A percentile compares a stretch with the other conserved stretches of the same genome.
Evolutionary conservation across 2,888 invertebrate genomes (phyloP).

Genomic region (Laspeyria flexula): DNA sequence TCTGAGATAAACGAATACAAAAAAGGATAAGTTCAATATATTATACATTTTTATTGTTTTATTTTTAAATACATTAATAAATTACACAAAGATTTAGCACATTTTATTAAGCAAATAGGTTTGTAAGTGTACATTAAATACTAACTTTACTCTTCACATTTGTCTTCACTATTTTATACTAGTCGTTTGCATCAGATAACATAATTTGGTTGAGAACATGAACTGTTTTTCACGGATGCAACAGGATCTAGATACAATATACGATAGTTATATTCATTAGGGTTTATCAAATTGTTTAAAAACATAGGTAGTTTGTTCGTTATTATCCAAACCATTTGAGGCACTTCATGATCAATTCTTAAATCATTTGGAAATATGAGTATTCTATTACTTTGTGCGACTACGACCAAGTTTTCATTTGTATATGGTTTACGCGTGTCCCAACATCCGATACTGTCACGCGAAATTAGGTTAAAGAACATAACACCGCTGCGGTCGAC

Average conservation of each 20-base stretch:
- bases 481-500: conserved; percentile 91
- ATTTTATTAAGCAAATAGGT: no score
- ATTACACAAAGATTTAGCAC: no score
- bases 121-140: no score
- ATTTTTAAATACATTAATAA: neutral
- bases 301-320: conserved; percentile 92
- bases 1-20: neutral
- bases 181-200: no score
- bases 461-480: conserved; percentile 93
- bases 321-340: conserved; percentile 91
- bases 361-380: conserved; percentile 93
- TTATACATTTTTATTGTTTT: neutral
- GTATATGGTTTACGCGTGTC: conserved; percentile 91
- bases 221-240: conserved; percentile 86
- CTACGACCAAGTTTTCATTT: conserved; percentile 87
- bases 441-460: conserved; percentile 93
- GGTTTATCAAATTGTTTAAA: conserved; percentile 89
- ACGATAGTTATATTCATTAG: conserved; percentile 90
- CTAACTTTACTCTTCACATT: no score
- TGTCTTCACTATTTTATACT: no score
- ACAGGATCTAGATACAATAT: conserved; percentile 89
- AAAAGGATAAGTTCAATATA: neutral
- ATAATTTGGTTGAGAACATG: conserved; percentile 79
- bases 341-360: conserved; percentile 89
- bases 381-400: conserved; percentile 87